Base-by-base conservation (phyloP, 2,888 invertebrate species). In the Philereme vetulata region DNA sequence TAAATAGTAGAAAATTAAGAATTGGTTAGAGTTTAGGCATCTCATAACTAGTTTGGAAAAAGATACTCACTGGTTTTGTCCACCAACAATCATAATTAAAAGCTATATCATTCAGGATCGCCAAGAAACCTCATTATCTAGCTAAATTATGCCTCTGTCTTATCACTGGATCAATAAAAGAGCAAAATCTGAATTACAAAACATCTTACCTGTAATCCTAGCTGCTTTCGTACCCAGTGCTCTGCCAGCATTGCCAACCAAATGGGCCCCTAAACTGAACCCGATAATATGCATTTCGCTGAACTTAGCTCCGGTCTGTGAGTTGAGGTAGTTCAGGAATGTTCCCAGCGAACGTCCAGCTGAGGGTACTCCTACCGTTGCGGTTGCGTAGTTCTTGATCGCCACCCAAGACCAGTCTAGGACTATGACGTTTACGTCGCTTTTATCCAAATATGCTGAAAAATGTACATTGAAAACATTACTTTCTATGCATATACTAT, bases 251-350 rank as follows among this genome's bases (percentile, higher is more conserved):
- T 72, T 77, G 4, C 82, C 84, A 5, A 77, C 85, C 0, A 88
- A 55, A 59, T 89, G 89, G 34, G 84, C 81, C 3, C 89, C 88
- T 51, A 89, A 71, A 66, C 87, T 86, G 67, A 86, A 85, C 4
- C 89, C 89, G 3, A 86, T 70, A 4, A 88, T 64, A 10, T 69
- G 68, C 57, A 69, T 57, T 42, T 58, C 52, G n/a, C 42, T 56
- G 38, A 38, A 61, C 11, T 61, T 53, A 11, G 61, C 65, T 5
- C 61, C 62, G 9, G 53, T 44, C 11, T 42, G 43, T 1, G 11
- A n/a, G 21, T 49, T 35, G 10, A 66, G 54, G 35, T 45, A 62
- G 11, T 49, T 55, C 1, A 67, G 40, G 42, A 67, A 67, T 34
- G 48, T 51, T 32, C 59, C 64, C 10, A 67, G 44, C 32, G 40